Percentiles rank a stretch among this genome's conserved stretches.
These are phyloP conservation scores for Pachycephus smyrnensis DNA, from an alignment of 2,888 invertebrate species.

Conservation along the genomic window DNA sequence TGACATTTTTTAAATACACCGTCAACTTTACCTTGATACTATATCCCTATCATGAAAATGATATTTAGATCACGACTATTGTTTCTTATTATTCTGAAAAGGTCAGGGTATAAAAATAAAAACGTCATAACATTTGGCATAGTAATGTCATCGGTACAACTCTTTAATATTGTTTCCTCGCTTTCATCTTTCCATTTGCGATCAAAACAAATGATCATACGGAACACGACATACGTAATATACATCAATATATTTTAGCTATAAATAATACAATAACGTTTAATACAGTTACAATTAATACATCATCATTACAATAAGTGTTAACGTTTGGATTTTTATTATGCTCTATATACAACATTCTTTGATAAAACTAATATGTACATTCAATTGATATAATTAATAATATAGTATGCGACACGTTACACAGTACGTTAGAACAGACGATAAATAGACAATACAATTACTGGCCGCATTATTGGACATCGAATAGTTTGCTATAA, in stretches of 20 bases:
- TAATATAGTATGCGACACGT: constrained; percentile 44
- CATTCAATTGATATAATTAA: constrained; percentile 44
- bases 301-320: constrained; percentile 40
- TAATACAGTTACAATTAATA: constrained; percentile 60
- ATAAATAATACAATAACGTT: constrained; percentile 61
- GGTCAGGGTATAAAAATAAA: constrained; percentile 5
- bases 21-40: background rate
- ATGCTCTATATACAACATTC: constrained; percentile 54
- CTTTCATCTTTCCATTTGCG: constrained; percentile 17
- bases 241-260: constrained; percentile 58
- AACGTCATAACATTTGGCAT: constrained; percentile 29
- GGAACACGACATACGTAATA: constrained; percentile 51
- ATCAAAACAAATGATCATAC: constrained; percentile 28
- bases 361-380: constrained; percentile 63
- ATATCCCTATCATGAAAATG: background rate
- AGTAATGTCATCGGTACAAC: constrained; percentile 32
- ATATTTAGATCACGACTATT: background rate
- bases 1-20: background rate
- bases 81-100: constrained; percentile 1
- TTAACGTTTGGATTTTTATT: constrained; percentile 48
- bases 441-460: constrained; percentile 32
- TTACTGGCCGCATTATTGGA: constrained; percentile 62
- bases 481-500: constrained; percentile 25
- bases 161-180: constrained; percentile 25
- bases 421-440: constrained; percentile 52